Conservation (phyloP, 1,140 invertebrate genomes). For the Drosophila varians region DNA sequence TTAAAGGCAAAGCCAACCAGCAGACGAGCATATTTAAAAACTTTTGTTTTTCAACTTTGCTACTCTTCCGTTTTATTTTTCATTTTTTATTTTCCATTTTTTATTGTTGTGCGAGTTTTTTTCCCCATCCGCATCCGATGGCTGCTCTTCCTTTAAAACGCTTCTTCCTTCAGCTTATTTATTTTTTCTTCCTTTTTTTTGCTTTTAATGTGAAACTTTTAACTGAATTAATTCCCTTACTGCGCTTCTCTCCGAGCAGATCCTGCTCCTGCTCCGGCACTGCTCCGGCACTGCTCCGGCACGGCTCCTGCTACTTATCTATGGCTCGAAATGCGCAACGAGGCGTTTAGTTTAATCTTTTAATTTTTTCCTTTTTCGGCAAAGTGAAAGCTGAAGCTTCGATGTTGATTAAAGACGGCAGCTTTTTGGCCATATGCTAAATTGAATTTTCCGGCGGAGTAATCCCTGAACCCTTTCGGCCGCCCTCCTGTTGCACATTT, state of each 20-base stretch:
- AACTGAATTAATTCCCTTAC: conserved; percentile 80
- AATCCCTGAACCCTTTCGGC: conserved; percentile 14
- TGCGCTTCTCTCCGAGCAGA: conserved; percentile 28
- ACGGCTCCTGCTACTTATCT: conserved; percentile 62
- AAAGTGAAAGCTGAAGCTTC: conserved; percentile 9
- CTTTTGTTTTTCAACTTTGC: conserved; percentile 74
- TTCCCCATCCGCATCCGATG: conserved; percentile 7
- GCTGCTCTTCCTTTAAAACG: conserved; percentile 43
- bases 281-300: conserved; percentile 26
- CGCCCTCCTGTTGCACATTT: conserved; percentile 20
- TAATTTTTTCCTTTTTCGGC: conserved; percentile 36
- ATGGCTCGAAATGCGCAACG: conserved; percentile 50
- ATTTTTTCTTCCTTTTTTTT: conserved; percentile 23
- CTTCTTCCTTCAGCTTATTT: conserved; percentile 31
- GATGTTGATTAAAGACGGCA: conserved; percentile 30
- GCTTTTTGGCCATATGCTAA: conserved; percentile 47
- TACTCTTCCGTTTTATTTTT: conserved; percentile 28
- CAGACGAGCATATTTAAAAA: conserved; percentile 82
- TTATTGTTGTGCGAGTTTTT: conserved; percentile 50
- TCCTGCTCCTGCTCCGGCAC: conserved; percentile 17
- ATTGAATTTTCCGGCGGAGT: conserved; percentile 31
- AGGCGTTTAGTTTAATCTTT: conserved; percentile 64
- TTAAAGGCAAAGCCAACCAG: conserved; percentile 73
- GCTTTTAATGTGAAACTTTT: conserved; percentile 77
- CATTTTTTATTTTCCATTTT: conserved; percentile 40